A percentile compares a stretch with the other conserved stretches of the same genome.
phyloP scores from a whole-genome alignment of 1,140 invertebrate genomes.

The Zophobas atratus region DNA sequence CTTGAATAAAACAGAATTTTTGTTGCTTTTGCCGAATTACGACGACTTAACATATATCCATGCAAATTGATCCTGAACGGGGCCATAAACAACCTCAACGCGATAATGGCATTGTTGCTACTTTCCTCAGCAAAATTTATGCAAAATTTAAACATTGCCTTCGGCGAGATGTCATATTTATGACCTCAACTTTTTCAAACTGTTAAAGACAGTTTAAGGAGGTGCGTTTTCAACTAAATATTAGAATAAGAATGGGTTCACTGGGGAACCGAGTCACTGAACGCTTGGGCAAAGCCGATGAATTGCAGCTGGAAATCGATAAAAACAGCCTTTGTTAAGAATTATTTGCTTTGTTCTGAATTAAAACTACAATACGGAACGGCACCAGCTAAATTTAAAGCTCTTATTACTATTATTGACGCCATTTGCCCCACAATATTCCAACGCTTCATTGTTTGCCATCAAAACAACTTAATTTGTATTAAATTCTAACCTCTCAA shows the following conservation, averaged over 20 bases:
- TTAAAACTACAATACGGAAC: not conserved
- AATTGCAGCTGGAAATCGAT: slow-evolving; percentile 32
- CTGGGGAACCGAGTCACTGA: slow-evolving; percentile 15
- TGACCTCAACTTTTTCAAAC: slow-evolving; percentile 14
- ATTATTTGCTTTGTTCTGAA: slow-evolving; percentile 24
- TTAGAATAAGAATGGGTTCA: slow-evolving; percentile 19
- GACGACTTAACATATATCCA: slow-evolving; percentile 13
- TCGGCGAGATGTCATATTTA: slow-evolving; percentile 19
- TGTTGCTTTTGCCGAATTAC: slow-evolving; percentile 2
- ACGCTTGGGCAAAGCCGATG: slow-evolving; percentile 25
- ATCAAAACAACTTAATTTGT: too few species aligned
- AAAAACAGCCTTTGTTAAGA: slow-evolving; percentile 29
- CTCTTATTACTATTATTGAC: slow-evolving; percentile 1
- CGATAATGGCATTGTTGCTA: slow-evolving; percentile 19
- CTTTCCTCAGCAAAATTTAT: slow-evolving; percentile 17
- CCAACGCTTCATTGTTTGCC: too few species aligned
- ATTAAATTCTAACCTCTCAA: too few species aligned
- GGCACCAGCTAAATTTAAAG: not conserved
- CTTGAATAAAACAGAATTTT: slow-evolving; percentile 25
- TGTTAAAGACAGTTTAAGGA: not conserved
- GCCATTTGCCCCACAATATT: not conserved
- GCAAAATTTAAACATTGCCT: slow-evolving; percentile 40
- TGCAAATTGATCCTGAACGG: slow-evolving; percentile 17
- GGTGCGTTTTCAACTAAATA: slow-evolving; percentile 6
- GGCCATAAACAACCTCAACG: slow-evolving; percentile 9